Evolutionary conservation across 2,797 vertebrate species (phyloP).

Genomic region (Malacoraja senta): DNA sequence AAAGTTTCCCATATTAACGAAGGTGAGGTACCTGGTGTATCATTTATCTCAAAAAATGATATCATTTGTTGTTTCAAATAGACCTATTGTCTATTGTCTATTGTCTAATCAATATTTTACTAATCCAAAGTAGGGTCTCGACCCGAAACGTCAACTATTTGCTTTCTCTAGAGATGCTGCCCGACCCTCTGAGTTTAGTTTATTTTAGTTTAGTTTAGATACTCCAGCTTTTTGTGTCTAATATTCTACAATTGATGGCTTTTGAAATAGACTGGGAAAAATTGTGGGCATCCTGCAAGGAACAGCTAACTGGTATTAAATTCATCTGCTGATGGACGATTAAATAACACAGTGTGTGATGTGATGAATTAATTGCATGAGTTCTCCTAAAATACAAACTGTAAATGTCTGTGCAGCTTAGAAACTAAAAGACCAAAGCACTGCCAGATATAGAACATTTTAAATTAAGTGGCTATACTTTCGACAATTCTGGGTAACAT

Average conservation of each 20-base stretch:
- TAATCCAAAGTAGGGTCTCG: too few relatives aligned
- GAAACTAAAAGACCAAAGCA: conserved; percentile 23
- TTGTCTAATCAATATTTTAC: too few relatives aligned
- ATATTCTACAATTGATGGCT: neutral
- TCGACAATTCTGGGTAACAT: neutral
- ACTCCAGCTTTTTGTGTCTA: too few relatives aligned
- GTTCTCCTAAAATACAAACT: conserved; percentile 17
- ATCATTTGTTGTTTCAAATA: too few relatives aligned
- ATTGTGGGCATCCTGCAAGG: neutral
- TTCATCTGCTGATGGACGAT: neutral
- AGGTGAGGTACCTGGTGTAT: too few relatives aligned
- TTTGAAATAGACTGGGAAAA: neutral
- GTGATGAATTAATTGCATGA: neutral
- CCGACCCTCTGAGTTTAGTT: too few relatives aligned
- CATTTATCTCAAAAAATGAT: too few relatives aligned
- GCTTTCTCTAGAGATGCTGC: too few relatives aligned
- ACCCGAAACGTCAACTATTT: too few relatives aligned
- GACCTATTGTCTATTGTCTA: too few relatives aligned
- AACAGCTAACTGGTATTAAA: neutral
- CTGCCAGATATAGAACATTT: conserved; percentile 28
- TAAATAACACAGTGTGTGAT: conserved; percentile 6
- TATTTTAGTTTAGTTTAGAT: too few relatives aligned
- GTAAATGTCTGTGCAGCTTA: conserved; percentile 6
- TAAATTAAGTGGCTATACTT: conserved; percentile 34
- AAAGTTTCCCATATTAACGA: too few relatives aligned